A percentile compares a stretch with the other conserved stretches of the same genome.
Evolutionary conservation across 1,140 invertebrate genomes (phyloP).

Genomic region (Prorops nasuta): DNA sequence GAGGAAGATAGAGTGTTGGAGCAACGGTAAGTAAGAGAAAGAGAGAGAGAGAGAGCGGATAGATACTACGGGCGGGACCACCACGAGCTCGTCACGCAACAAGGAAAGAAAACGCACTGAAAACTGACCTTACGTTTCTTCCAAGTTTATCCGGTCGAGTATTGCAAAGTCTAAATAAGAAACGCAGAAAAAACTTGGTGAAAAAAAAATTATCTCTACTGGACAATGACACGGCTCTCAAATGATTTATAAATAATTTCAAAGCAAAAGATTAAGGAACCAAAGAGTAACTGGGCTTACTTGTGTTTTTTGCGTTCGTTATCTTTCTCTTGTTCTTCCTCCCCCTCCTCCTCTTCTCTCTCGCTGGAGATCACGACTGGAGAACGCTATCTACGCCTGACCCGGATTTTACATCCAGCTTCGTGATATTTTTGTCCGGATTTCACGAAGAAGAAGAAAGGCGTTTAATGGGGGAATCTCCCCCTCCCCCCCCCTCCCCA

Average conservation of each 20-base stretch:
- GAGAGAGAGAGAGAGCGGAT: neutral
- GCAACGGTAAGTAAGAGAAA: neutral
- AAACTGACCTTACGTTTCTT: constrained; percentile 24
- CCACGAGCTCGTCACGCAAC: neutral
- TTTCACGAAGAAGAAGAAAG: no score
- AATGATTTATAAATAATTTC: no score
- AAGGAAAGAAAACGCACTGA: neutral
- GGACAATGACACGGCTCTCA: no score
- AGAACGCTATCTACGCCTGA: no score
- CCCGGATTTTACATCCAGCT: no score
- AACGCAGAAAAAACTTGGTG: neutral
- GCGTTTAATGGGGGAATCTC: no score
- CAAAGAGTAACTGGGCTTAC: constrained; percentile 8
- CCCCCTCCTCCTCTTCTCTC: no score
- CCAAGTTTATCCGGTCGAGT: constrained; percentile 1
- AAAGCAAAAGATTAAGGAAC: neutral
- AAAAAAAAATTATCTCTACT: neutral
- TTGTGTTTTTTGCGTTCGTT: constrained; percentile 10
- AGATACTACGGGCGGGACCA: neutral
- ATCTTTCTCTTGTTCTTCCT: no score
- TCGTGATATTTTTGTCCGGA: no score
- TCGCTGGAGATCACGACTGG: no score
- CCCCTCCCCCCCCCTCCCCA: no score
- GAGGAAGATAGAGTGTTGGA: no score
- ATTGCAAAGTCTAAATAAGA: neutral